These are phyloP conservation scores for Aspidiotus rigidus DNA, from an alignment of 2,888 invertebrate species.

Conservation along the genomic window DNA sequence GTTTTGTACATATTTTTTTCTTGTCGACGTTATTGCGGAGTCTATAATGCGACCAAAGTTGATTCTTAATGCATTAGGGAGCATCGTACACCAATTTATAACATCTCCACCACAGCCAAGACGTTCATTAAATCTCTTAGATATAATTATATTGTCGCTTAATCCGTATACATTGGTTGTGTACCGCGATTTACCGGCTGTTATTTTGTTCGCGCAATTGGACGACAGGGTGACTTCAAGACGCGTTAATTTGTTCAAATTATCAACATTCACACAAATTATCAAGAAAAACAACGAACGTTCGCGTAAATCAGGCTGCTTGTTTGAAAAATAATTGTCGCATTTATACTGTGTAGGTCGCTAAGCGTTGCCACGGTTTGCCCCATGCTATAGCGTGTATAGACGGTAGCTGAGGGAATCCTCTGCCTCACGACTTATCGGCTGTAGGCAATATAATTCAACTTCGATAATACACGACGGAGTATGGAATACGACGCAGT, in stretches of 20 bases:
- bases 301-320: background rate
- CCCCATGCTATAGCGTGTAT: no score
- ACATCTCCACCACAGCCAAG: constrained; percentile 12
- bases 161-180: constrained; percentile 8
- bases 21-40: background rate
- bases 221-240: background rate
- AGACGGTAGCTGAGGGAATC: no score
- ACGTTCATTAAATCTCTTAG: constrained; percentile 30
- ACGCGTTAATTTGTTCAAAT: constrained; percentile 16
- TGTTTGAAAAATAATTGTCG: background rate
- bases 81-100: no score
- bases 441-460: constrained; percentile 14
- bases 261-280: background rate
- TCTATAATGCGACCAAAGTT: no score
- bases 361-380: background rate
- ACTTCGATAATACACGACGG: constrained; percentile 14
- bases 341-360: background rate
- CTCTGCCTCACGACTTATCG: constrained; percentile 1
- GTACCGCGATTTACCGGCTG: constrained; percentile 10
- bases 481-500: background rate
- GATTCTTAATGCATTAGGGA: no score
- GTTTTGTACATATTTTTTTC: background rate
- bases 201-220: constrained; percentile 28
- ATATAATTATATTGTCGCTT: constrained; percentile 33
- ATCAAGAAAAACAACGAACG: background rate